phyloP scores from a whole-genome alignment of 1,140 invertebrate species.

The Drosophila persimilis region DNA sequence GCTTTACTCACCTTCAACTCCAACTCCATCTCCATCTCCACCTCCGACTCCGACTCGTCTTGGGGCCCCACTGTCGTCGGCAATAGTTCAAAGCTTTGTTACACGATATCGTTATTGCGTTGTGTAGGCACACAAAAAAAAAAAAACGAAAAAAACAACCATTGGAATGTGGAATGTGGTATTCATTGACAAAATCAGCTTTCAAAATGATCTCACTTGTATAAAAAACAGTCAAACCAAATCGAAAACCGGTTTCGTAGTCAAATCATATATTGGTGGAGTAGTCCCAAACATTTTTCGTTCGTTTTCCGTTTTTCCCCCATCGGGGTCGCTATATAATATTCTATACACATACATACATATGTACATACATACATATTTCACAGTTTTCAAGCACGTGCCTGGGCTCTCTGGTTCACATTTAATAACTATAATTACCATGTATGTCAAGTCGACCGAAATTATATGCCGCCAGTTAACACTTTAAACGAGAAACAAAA shows the following conservation, averaged over 20 bases:
- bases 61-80: conserved; percentile 48
- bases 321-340: neutral
- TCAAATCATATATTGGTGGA: conserved; percentile 63
- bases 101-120: conserved; percentile 52
- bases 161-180: conserved; percentile 79
- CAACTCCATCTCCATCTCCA: conserved; percentile 1
- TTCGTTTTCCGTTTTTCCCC: conserved; percentile 52
- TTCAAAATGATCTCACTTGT: conserved; percentile 84
- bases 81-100: conserved; percentile 79
- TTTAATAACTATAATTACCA: conserved; percentile 75
- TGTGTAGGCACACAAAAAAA: conserved; percentile 38
- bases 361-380: neutral
- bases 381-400: conserved; percentile 59
- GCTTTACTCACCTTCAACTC: conserved; percentile 36
- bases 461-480: conserved; percentile 66
- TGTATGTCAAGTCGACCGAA: conserved; percentile 67
- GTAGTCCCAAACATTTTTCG: conserved; percentile 48
- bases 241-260: conserved; percentile 84
- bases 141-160: conserved; percentile 39
- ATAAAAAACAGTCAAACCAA: conserved; percentile 83
- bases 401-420: conserved; percentile 41
- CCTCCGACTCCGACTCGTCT: conserved; percentile 10
- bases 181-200: conserved; percentile 84
- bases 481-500: conserved; percentile 52
- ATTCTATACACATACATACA: too few species aligned